Evolutionary conservation across 2,888 invertebrate species (phyloP).

Genomic region (Antitype chi): DNA sequence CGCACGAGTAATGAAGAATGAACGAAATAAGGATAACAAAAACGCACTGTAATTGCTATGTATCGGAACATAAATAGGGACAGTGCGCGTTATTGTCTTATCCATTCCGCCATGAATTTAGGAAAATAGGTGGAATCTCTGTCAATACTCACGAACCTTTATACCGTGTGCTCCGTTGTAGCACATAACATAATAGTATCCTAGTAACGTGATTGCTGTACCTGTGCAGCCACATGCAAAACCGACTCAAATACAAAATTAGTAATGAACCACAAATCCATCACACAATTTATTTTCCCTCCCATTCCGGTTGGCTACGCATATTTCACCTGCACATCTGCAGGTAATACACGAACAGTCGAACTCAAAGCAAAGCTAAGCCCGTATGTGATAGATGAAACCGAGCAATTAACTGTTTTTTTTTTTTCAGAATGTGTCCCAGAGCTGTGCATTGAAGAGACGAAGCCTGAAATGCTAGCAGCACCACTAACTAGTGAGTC

Average conservation of each 20-base stretch:
- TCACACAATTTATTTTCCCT: not conserved
- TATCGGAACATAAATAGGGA: not conserved
- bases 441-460: conserved; percentile 78
- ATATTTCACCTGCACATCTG: conserved; percentile 2
- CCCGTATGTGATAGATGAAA: not conserved
- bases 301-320: not conserved
- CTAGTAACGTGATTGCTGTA: not conserved
- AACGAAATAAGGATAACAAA: not conserved
- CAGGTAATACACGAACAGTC: not conserved
- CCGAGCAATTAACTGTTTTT: not conserved
- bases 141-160: not conserved
- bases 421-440: conserved; percentile 81
- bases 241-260: conserved; percentile 12
- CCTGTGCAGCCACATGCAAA: not conserved
- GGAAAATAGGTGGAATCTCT: not conserved
- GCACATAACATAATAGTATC: not conserved
- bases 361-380: not conserved
- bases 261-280: conserved; percentile 20
- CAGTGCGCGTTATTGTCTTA: not conserved
- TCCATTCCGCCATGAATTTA: not conserved
- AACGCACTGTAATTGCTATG: not conserved
- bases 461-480: conserved; percentile 73
- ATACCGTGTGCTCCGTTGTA: not conserved
- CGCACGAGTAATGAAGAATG: no score
- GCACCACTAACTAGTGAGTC: conserved; percentile 82